Percentiles rank a stretch among this genome's conserved stretches.
Conservation (phyloP, 2,113 vertebrate genomes). For the Pollimyrus isidori region DNA sequence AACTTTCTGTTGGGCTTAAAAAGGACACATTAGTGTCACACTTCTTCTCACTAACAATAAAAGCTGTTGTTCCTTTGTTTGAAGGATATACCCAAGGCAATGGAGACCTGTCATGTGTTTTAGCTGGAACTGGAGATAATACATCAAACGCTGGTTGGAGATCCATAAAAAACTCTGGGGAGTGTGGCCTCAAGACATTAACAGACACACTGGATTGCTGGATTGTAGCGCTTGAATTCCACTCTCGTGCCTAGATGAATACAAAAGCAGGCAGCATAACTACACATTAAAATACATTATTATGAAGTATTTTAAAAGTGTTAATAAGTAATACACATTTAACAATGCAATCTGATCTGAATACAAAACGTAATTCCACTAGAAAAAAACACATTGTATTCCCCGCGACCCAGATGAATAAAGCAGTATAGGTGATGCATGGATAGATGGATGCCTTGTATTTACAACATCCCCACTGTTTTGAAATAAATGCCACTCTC, state of each 20-base stretch:
- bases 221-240: constrained; percentile 21
- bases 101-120: neutral
- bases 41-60: constrained; percentile 18
- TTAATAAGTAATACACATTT: neutral
- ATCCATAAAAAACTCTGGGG: constrained; percentile 33
- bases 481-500: neutral
- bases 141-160: constrained; percentile 19
- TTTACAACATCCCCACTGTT: neutral
- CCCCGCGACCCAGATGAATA: too few species aligned
- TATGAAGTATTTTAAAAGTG: neutral
- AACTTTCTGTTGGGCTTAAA: constrained; percentile 18
- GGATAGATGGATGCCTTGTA: neutral
- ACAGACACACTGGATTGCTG: constrained; percentile 26
- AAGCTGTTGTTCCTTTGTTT: constrained; percentile 17
- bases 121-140: constrained; percentile 10
- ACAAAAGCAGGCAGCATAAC: constrained; percentile 12
- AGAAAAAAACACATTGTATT: neutral
- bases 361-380: neutral
- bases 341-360: neutral
- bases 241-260: constrained; percentile 37
- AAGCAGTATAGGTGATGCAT: too few species aligned
- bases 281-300: neutral
- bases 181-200: constrained; percentile 25
- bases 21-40: constrained; percentile 31
- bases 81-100: constrained; percentile 25